Conservation (phyloP, 2,888 invertebrate genomes). For the Zaprionus lineosus region DNA sequence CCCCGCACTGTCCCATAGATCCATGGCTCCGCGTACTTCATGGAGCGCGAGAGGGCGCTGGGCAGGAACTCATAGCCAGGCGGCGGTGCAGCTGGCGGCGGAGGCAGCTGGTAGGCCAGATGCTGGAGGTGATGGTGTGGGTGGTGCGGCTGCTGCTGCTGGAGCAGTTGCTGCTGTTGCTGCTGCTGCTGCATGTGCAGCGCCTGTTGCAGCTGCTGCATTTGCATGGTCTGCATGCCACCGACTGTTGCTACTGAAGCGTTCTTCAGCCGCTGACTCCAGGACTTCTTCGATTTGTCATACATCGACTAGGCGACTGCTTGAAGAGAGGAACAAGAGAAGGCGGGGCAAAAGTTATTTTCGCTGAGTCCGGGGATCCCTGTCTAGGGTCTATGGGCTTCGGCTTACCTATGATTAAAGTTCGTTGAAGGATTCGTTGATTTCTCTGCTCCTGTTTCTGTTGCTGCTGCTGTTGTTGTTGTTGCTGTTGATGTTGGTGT, state of each 20-base stretch:
- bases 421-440: too few relatives aligned
- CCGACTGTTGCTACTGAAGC: slow-evolving; percentile 72
- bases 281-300: slow-evolving; percentile 86
- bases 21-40: slow-evolving; percentile 94
- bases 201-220: slow-evolving; percentile 55
- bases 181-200: slow-evolving; percentile 45
- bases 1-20: slow-evolving; percentile 90
- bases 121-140: slow-evolving; percentile 45
- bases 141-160: slow-evolving; percentile 55
- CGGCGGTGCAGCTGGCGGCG: slow-evolving; percentile 44
- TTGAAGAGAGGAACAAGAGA: slow-evolving; percentile 3
- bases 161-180: slow-evolving; percentile 44
- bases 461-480: slow-evolving; percentile 17
- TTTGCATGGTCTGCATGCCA: slow-evolving; percentile 64
- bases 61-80: slow-evolving; percentile 82
- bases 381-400: too few relatives aligned
- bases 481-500: slow-evolving; percentile 27
- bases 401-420: slow-evolving; percentile 56
- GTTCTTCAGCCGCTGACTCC: slow-evolving; percentile 88
- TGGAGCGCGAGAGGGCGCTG: slow-evolving; percentile 89
- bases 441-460: slow-evolving; percentile 32
- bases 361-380: too few relatives aligned
- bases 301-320: slow-evolving; percentile 79
- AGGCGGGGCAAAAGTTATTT: too few relatives aligned
- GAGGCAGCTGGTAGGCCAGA: slow-evolving; percentile 57